phyloP scores from a whole-genome alignment of 2,113 vertebrate species.

The Sylvia atricapilla region DNA sequence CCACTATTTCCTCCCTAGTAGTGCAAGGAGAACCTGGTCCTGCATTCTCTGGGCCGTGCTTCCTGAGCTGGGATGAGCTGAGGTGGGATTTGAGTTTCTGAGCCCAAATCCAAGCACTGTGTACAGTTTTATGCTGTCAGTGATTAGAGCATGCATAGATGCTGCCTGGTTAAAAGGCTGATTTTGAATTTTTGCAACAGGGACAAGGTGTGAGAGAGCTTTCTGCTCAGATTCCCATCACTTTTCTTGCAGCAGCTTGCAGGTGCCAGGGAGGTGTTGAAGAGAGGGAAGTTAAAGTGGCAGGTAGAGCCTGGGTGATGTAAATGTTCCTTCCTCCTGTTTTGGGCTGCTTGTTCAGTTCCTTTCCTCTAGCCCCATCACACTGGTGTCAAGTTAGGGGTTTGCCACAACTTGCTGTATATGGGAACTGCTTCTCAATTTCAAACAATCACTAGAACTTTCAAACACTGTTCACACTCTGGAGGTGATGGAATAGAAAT shows the following conservation, averaged over 20 bases:
- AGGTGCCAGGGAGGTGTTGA: accelerated
- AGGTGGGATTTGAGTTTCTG: background rate
- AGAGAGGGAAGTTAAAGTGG: background rate
- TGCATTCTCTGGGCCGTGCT: background rate
- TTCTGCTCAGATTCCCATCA: background rate
- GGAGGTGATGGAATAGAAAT: background rate
- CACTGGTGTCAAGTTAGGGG: background rate
- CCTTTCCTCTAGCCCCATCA: background rate
- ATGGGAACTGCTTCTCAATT: background rate
- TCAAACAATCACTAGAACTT: background rate
- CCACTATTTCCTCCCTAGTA: background rate
- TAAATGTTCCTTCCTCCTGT: background rate
- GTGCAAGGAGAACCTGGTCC: background rate
- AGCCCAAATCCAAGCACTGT: background rate
- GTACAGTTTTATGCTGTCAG: background rate
- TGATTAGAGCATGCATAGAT: background rate
- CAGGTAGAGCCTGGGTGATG: background rate
- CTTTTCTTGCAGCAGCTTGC: background rate
- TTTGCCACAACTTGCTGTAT: background rate
- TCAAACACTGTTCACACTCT: background rate
- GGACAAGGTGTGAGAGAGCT: background rate
- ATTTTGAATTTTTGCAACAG: background rate
- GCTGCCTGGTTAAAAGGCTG: background rate
- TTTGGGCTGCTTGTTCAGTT: background rate
- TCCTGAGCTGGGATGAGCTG: background rate